Base-by-base conservation (phyloP, 2,888 invertebrate species). In the Neuroscelio doddi region DNA sequence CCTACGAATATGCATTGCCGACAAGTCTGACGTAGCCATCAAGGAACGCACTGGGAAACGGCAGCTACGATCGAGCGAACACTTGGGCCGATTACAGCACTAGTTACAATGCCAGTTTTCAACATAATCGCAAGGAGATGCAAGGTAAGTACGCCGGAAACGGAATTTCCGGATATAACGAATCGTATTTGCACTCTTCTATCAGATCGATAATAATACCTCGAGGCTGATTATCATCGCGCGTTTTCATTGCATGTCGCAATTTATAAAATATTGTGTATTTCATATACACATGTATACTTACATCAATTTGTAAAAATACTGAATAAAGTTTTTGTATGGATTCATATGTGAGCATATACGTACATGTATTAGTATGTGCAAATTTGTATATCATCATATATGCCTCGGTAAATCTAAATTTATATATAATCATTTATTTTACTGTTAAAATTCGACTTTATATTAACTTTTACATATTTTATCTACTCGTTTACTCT, bases 51-150 rank as follows among this genome's bases (percentile, higher is more conserved):
- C 53, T 16, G 53, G 64, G 50, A 39, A 49, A 47, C 51, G 51
- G 41, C 51, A 52, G 41, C 53, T 12, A 41, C 24, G 24, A 24
- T 41, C 10, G 26, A 14, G 16, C 9, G 16, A 10, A 41, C 53
- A 52, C 49, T 47, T 44, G 46, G 27, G 44, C 34, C 46, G 55
- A 59, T 64, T 55, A 47, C 49, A 64, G 55, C 53, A 59, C 49
- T 55, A 55, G 55, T 68, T 61, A 70, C 73, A 71, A 89, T 89
- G 89, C 89, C 89, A 70, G 88, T 89, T 71, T 89, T 88, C 82
- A 89, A 88, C 82, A 88, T 89, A 73, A 87, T 89, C 78, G 86
- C 88, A 66, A 87, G 88, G 78, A 87, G 88, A 80, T 88, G 87
- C 79, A 89, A 89, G 88, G 88, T 89, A 87, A 85, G 83, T 34